Evolutionary conservation across 2,113 vertebrate species (phyloP).

Genomic region (Myxocyprinus asiaticus): DNA sequence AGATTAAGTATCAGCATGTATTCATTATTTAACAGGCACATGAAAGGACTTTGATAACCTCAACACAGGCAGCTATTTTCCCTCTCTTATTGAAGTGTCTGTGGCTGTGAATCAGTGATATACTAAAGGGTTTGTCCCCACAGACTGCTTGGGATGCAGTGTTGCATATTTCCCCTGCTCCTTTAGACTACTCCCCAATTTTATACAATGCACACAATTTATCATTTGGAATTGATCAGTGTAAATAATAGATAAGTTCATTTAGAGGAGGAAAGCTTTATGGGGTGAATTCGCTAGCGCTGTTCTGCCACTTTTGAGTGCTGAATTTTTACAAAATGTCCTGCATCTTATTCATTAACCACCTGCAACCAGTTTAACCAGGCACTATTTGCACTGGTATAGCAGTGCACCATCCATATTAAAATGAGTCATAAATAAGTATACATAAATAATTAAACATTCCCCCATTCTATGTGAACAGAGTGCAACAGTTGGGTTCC

Average conservation of each 20-base stretch:
- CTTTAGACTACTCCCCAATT: background rate
- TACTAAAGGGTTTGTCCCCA: constrained; percentile 29
- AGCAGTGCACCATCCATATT: no score
- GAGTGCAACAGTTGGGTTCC: no score
- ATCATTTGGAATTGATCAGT: constrained; percentile 9
- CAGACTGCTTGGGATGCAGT: constrained; percentile 6
- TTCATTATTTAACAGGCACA: constrained; percentile 57
- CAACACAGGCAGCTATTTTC: constrained; percentile 50
- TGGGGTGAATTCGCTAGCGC: no score
- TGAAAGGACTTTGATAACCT: constrained; percentile 55
- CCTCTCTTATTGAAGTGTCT: constrained; percentile 38
- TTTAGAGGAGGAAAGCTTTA: background rate
- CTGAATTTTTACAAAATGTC: no score
- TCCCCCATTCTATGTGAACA: no score
- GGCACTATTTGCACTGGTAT: no score
- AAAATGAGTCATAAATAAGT: no score
- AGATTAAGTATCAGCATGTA: constrained; percentile 57
- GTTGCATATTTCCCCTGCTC: constrained; percentile 35
- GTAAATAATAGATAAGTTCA: background rate
- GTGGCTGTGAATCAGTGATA: constrained; percentile 39
- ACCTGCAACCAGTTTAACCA: no score
- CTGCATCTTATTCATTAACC: no score
- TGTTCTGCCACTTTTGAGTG: no score
- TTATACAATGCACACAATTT: background rate
- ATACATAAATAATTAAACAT: no score